Base-by-base conservation (phyloP, 2,888 invertebrate species). In the Calliphora vomitoria region DNA sequence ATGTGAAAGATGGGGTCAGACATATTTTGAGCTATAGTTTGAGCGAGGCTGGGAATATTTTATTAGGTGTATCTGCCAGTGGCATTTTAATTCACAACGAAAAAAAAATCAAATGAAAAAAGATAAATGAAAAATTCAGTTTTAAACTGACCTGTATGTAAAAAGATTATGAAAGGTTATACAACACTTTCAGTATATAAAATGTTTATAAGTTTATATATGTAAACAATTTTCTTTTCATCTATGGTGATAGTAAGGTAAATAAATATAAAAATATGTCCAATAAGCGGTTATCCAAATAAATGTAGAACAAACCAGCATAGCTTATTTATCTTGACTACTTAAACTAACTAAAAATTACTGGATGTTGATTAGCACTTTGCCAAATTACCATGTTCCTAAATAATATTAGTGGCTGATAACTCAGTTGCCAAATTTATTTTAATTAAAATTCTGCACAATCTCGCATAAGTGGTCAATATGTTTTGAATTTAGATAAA, bases 321-420 rank as follows among this genome's bases (percentile, higher is more conserved):
- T 8, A 18, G 10, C 8, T 4, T 20, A 20, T 6, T 18, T 3
- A 20, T 58, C n/a, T 18, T 58, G 41, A 41, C 41, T 41, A 41
- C 1, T 5, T 8, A 18, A 8, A 25, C 8, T 58, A 20, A 8
- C 55, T 58, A 41, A 20, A 13, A 58, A 58, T 8, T 58, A 58
- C 55, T 58, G 55, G 55, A 58, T 58, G 55, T 20, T 58, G 13
- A 58, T 10, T 58, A 20, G 55, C 55, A 58, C 8, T 50, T 18
- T 25, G 55, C 55, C 55, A 41, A 58, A 58, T 20, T 20, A 58
- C 11, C 55, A 58, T 58, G 8, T 58, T 58, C 55, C 55, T 58
- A 25, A 18, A 58, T 20, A 58, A 58, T 58, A 6, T 3, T 20
- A 58, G 8, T 8, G n/a, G 13, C 55, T 18, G 20, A 20, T 20